These are phyloP conservation scores for Stenopsyche tienmushanensis DNA, from an alignment of 1,140 invertebrate species.

Conservation along the genomic window DNA sequence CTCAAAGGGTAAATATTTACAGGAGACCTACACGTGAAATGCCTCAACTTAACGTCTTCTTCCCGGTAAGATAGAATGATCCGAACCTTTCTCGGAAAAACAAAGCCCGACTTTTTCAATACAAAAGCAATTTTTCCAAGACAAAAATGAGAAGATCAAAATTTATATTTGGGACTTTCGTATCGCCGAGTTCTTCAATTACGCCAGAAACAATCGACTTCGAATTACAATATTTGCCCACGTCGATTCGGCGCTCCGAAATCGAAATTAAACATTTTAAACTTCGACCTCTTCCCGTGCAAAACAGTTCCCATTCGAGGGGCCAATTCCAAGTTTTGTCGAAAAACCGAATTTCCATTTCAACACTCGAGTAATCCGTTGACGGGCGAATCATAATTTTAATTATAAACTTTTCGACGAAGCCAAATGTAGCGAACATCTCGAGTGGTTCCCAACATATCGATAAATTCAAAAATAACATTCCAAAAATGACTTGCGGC, in stretches of 20 bases:
- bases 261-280: not conserved
- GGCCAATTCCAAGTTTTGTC: not conserved
- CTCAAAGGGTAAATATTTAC: no score
- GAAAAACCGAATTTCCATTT: not conserved
- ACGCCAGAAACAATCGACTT: not conserved
- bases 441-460: no score
- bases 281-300: not conserved
- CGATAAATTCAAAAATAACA: no score
- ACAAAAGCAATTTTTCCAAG: not conserved
- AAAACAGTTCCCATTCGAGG: not conserved
- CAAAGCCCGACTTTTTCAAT: not conserved
- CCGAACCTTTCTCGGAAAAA: no score
- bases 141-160: not conserved
- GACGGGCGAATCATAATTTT: constrained; percentile 19
- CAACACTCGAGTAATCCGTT: constrained; percentile 8
- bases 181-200: not conserved
- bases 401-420: constrained; percentile 18
- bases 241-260: not conserved
- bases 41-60: no score
- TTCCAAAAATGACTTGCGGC: no score
- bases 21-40: no score
- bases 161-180: not conserved
- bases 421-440: not conserved
- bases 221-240: not conserved
- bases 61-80: no score